A percentile compares a stretch with the other conserved stretches of the same genome.
phyloP scores from a whole-genome alignment of 2,797 vertebrate species.

The Columba guinea region DNA sequence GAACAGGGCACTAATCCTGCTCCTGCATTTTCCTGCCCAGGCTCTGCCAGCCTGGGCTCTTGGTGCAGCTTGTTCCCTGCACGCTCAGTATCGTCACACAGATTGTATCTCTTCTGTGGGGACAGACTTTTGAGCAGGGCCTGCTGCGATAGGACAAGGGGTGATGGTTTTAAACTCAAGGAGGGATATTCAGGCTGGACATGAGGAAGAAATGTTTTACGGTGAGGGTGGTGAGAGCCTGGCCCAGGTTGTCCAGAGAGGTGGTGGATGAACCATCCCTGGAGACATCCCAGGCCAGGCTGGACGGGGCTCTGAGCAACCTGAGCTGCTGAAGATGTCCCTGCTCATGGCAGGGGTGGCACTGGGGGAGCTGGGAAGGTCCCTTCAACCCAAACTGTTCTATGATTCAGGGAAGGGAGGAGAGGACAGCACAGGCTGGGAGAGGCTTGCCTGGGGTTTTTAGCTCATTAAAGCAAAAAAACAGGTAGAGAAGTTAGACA shows the following conservation, averaged over 20 bases:
- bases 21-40: neutral
- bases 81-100: accelerated
- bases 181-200: too few relatives aligned
- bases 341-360: neutral
- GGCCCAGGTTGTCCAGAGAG: too few relatives aligned
- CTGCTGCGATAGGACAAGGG: too few relatives aligned
- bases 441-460: neutral
- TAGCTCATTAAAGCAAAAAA: neutral
- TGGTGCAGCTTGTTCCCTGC: neutral
- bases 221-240: too few relatives aligned
- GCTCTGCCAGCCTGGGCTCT: neutral
- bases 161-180: too few relatives aligned
- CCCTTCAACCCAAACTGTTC: too few relatives aligned
- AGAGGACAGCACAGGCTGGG: neutral
- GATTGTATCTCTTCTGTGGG: neutral
- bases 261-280: too few relatives aligned
- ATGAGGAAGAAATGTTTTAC: too few relatives aligned
- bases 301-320: too few relatives aligned
- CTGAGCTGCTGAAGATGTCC: too few relatives aligned
- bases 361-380: neutral
- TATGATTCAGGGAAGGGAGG: neutral
- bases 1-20: neutral
- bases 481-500: neutral
- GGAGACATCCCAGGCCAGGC: too few relatives aligned
- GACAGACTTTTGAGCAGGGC: too few relatives aligned